Evolutionary conservation across 2,113 vertebrate genomes (phyloP).

Genomic region (Lepus europaeus): DNA sequence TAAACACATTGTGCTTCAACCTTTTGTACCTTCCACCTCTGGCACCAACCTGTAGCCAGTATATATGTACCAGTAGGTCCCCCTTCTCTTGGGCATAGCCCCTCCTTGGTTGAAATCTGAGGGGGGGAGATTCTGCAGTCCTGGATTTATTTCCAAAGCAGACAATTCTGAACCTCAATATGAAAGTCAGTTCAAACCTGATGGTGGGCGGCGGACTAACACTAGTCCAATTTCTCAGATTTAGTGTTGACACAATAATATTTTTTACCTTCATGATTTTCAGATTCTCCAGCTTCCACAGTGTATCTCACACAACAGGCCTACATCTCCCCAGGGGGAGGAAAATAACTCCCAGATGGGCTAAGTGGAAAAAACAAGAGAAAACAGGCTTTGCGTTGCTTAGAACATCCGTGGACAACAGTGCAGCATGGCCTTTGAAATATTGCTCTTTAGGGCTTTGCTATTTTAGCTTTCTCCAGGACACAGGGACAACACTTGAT

Average conservation of each 20-base stretch:
- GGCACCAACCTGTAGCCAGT: not conserved
- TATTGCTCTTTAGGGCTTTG: not conserved
- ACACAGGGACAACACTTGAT: constrained; percentile 9
- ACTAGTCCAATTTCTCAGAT: not conserved
- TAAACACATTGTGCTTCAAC: not conserved
- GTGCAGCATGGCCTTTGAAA: not conserved
- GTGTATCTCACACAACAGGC: not conserved
- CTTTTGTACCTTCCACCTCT: not conserved
- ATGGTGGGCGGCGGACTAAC: not conserved
- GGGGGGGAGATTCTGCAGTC: not conserved
- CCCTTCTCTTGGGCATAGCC: not conserved
- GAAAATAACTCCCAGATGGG: not conserved
- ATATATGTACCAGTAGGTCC: not conserved
- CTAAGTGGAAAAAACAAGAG: constrained; percentile 14
- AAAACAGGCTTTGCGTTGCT: not conserved
- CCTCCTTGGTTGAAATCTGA: not conserved
- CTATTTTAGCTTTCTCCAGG: not conserved
- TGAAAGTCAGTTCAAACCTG: not conserved
- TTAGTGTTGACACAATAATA: not conserved
- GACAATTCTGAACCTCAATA: not conserved
- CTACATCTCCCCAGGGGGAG: not conserved
- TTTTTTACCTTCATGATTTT: not conserved
- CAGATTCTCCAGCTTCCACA: not conserved
- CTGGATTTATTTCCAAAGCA: not conserved
- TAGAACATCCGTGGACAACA: not conserved